Evolutionary conservation across 1,140 invertebrate species (phyloP), one percentile per base, ranked within the genome.

Genomic region (Drosophila hydei): DNA sequence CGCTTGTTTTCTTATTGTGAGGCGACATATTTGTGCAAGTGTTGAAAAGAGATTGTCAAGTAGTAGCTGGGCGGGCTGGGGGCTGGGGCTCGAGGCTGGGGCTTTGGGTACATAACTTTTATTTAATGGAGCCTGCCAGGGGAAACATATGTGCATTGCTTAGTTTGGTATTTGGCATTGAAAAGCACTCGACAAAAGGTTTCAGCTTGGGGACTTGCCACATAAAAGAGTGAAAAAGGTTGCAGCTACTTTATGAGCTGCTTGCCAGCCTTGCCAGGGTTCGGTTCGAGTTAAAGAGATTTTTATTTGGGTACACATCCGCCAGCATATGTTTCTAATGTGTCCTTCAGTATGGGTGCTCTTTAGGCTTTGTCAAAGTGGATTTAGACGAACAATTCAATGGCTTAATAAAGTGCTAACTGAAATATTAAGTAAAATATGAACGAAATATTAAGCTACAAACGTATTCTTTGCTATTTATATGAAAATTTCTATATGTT

Each of bases 121-220:
- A 81, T 81, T 81, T 81, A 83, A 81, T 81, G 79, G 70, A 78
- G 79, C 77, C 36, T 54, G 43, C 40, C 55, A 30, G 33, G 47
- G 33, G 60, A 58, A 43, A 77, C 79, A 83, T 75, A 75, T 83
- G 74, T 74, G 73, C 33, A 77, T 77, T 81, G 65, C 60, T 75
- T 68, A 72, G 77, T 77, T 52, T 30, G 58, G 27, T 67, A 43
- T 67, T 42, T 18, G 51, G 61, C 56, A 77, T 71, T 77, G 79
- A 65, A 77, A 83, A 77, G 72, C 61, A 83, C 71, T 77, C 52
- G 60, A 77, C 79, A 77, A 71, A 79, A 67, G 65, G 72, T 61
- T 55, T 79, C 36, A 11, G 36, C 45, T 55, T 30, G 45, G 59
- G 43, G 43, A 59, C 65, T 63, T 67, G 36, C n/a, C 52, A 27